These are phyloP conservation scores for Dascillus cervinus DNA, from an alignment of 2,888 invertebrate species.

Conservation along the genomic window DNA sequence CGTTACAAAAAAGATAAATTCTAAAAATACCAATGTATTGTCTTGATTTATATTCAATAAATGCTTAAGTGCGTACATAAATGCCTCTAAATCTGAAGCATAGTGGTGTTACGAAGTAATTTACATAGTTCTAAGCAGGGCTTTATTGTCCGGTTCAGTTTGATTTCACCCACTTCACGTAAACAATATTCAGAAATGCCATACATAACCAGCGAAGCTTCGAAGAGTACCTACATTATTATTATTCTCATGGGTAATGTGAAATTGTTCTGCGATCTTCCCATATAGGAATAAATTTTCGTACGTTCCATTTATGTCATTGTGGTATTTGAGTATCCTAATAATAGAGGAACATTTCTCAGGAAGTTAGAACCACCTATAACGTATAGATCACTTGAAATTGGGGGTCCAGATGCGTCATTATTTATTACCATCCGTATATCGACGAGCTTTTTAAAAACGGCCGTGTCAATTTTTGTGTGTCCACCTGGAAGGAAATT, in stretches of 20 bases:
- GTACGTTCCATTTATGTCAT: slow-evolving; percentile 23
- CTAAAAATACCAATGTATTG: too few relatives aligned
- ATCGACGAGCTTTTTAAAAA: slow-evolving; percentile 17
- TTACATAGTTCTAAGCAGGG: too few relatives aligned
- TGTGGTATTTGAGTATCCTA: slow-evolving; percentile 16
- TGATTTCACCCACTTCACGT: slow-evolving; percentile 24
- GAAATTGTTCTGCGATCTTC: slow-evolving; percentile 27
- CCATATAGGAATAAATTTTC: slow-evolving; percentile 24
- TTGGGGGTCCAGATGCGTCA: slow-evolving; percentile 17
- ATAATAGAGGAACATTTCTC: slow-evolving; percentile 15
- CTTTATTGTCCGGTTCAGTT: too few relatives aligned
- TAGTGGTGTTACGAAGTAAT: too few relatives aligned
- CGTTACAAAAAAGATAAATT: too few relatives aligned
- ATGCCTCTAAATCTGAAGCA: too few relatives aligned
- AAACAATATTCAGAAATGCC: slow-evolving; percentile 26
- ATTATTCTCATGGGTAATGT: slow-evolving; percentile 27
- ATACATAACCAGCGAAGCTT: slow-evolving; percentile 18
- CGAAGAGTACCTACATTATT: slow-evolving; percentile 26
- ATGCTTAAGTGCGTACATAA: too few relatives aligned
- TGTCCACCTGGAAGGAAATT: slow-evolving; percentile 24
- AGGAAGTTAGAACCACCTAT: too few relatives aligned
- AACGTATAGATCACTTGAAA: too few relatives aligned
- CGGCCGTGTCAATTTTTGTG: slow-evolving; percentile 23
- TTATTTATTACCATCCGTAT: slow-evolving; percentile 16
- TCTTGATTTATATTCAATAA: too few relatives aligned